A percentile compares a stretch with the other conserved stretches of the same genome.
Conservation (phyloP, 2,888 invertebrate species). For the Campopleginae sp. region DNA sequence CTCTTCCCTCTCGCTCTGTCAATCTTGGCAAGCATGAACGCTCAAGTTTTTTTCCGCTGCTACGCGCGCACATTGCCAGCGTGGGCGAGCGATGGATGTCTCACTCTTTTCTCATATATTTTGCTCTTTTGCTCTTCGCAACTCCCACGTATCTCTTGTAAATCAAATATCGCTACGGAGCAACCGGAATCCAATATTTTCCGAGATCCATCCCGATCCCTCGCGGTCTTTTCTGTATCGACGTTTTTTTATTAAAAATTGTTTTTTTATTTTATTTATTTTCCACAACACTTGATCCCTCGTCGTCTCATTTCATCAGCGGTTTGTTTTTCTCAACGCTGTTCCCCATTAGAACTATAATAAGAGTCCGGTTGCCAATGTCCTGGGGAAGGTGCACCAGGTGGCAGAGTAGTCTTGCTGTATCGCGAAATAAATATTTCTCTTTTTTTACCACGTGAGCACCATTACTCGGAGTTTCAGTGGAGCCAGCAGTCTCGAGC, state of each 20-base stretch:
- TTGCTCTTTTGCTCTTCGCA: constrained; percentile 21
- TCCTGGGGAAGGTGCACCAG: constrained; percentile 46
- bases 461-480: constrained; percentile 43
- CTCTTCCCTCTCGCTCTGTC: constrained; percentile 22
- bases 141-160: constrained; percentile 74
- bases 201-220: not conserved
- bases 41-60: constrained; percentile 34
- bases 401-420: constrained; percentile 55
- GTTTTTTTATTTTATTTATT: not conserved
- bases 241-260: not conserved
- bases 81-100: constrained; percentile 53
- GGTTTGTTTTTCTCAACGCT: constrained; percentile 1
- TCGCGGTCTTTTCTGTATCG: too few relatives aligned
- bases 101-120: constrained; percentile 18
- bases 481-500: constrained; percentile 43
- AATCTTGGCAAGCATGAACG: constrained; percentile 40
- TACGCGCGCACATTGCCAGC: constrained; percentile 27
- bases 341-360: constrained; percentile 32
- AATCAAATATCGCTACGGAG: constrained; percentile 75
- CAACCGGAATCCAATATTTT: constrained; percentile 46
- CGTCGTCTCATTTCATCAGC: not conserved
- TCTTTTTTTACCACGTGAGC: constrained; percentile 30
- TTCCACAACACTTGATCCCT: not conserved
- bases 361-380: constrained; percentile 41
- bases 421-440: constrained; percentile 8